Evolutionary conservation across 2,113 vertebrate species (phyloP), one percentile per base, ranked within the genome.

Genomic region (Pan paniscus): DNA sequence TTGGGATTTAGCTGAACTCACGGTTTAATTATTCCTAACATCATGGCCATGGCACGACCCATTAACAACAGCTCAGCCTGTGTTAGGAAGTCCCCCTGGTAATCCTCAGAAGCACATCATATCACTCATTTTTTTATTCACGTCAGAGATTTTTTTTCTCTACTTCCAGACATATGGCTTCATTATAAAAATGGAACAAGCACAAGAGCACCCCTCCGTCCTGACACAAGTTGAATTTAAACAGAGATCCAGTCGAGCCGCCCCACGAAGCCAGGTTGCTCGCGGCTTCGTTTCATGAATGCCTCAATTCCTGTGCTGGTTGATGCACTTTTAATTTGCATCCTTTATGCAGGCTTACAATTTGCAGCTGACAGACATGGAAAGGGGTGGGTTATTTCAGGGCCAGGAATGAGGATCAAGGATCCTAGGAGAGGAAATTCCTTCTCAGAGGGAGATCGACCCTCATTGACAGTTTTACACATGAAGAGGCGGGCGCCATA

Each of bases 11-110:
- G 64, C 55, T 17, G 97, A 7, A 93, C 84, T 90, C 87, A 17
- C 1, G 43, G 85, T 98, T 98, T 98, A 97, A 98, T 97, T 93
- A 95, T 89, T 93, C 78, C 82, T 92, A 97, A 70, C 55, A 68
- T 95, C 82, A 78, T 3, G 92, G 92, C 95, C 85, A 23, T 35
- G 57, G 76, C 93, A 93, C 32, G 89, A 97, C 88, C 89, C 90
- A 92, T 92, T 96, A 97, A 80, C 85, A 93, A 92, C 78, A 67
- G 59, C 96, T 97, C 75, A n/a, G 70, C 61, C 73, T 32, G 46
- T 1, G 6, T 38, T 48, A 76, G 80, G 84, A 96, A 94, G 81
- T 97, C 97, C 96, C 97, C 68, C 79, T 0, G 94, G 97, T 86
- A 75, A 79, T 32, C 75, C 75, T 96, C 95, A 25, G 90, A 94